Evolutionary conservation across 2,113 vertebrate species (phyloP).

Genomic region (Clupea harengus): DNA sequence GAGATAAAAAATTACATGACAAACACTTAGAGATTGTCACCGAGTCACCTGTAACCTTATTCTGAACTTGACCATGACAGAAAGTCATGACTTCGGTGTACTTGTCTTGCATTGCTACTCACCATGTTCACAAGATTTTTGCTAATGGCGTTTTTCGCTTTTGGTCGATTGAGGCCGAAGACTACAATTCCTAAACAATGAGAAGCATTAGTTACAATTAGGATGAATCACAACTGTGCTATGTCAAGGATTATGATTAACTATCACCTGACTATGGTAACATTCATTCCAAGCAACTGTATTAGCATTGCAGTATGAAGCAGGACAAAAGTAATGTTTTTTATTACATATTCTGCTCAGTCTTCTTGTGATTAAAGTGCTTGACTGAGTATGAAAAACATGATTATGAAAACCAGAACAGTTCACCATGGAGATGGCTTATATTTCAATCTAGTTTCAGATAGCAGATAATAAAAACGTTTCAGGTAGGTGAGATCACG

Average conservation of each 20-base stretch:
- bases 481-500: background rate
- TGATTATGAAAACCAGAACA: background rate
- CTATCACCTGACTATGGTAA: background rate
- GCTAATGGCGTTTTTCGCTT: slow-evolving; percentile 94
- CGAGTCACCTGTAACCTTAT: background rate
- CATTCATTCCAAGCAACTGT: background rate
- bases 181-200: slow-evolving; percentile 86
- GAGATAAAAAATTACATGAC: background rate
- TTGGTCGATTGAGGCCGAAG: slow-evolving; percentile 90
- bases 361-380: background rate
- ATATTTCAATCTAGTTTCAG: background rate
- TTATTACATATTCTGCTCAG: background rate
- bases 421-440: background rate
- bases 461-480: too few relatives aligned
- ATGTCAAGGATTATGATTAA: background rate
- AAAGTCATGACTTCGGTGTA: background rate
- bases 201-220: background rate
- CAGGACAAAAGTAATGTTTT: background rate
- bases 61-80: background rate
- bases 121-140: slow-evolving; percentile 92
- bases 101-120: slow-evolving; percentile 54
- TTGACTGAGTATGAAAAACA: background rate
- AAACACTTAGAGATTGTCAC: background rate
- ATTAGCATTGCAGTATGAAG: background rate
- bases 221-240: background rate